Evolutionary conservation across 2,888 invertebrate species (phyloP).

Genomic region (Prostheceraeus crozeri): DNA sequence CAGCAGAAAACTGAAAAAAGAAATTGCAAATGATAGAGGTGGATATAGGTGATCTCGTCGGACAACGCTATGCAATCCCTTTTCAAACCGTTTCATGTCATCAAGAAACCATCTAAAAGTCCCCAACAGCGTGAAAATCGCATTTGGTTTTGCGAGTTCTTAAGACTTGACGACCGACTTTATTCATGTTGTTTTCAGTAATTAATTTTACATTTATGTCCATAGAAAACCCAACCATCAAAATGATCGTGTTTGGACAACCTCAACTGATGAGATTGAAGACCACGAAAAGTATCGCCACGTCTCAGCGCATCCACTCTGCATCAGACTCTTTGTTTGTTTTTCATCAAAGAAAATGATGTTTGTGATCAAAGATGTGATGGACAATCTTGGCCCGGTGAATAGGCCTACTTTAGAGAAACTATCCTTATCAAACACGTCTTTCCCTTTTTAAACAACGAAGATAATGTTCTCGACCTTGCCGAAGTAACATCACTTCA

Average conservation of each 20-base stretch:
- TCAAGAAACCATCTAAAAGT: background rate
- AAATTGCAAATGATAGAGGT: slow-evolving; percentile 6
- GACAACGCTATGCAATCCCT: background rate
- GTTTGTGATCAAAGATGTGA: too few relatives aligned
- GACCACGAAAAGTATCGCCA: slow-evolving; percentile 23
- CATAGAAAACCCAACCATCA: background rate
- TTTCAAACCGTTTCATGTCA: slow-evolving; percentile 18
- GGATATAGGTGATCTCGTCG: slow-evolving; percentile 4
- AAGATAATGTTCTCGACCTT: slow-evolving; percentile 27
- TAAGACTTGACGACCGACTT: background rate
- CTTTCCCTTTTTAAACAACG: slow-evolving; percentile 10
- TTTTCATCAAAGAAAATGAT: slow-evolving; percentile 12
- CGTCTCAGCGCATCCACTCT: slow-evolving; percentile 5
- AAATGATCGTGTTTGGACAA: slow-evolving; percentile 24
- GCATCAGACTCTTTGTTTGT: slow-evolving; percentile 21
- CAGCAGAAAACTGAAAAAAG: slow-evolving; percentile 6
- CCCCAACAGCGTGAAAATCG: slow-evolving; percentile 14
- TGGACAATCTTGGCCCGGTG: slow-evolving; percentile 10
- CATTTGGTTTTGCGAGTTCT: slow-evolving; percentile 23
- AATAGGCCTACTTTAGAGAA: slow-evolving; percentile 18
- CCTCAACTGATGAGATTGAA: slow-evolving; percentile 25
- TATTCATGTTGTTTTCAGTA: slow-evolving; percentile 7
- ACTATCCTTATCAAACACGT: background rate
- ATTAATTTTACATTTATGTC: slow-evolving; percentile 13
- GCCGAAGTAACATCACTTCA: slow-evolving; percentile 4